Evolutionary conservation across 2,797 vertebrate species (phyloP), one percentile per base, ranked within the genome.

Genomic region (Clarias pachynema): DNA sequence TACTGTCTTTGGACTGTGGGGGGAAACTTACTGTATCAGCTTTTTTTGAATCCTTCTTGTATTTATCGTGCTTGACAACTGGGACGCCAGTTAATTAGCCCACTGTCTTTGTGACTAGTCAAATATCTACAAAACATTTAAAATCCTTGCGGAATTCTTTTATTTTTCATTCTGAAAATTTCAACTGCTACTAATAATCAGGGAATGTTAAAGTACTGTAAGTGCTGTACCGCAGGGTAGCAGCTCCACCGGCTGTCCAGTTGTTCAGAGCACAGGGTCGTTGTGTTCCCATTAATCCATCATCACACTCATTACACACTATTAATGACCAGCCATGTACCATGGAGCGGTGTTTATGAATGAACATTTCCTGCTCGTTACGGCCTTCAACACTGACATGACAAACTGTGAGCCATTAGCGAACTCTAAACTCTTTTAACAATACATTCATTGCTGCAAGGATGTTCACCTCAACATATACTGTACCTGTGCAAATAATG

Each of bases 281-380:
- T 12, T 34, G 10, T 81, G 62, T 31, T 81, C n/a, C 40, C 79
- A 66, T 31, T 81, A 66, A 66, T 81, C 79, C 79, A 53, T 66
- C 79, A 81, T 15, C 40, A 29, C 10, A 31, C 79, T 81, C 79
- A 81, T 81, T 81, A 53, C 18, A 31, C 79, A 65, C 62, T 66
- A 31, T 81, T 49, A 81, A 65, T 66, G 29, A 66, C n/a, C 79
- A 81, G 62, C 66, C 40, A 49, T 66, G 77, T 79, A 79, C 31
- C 59, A 63, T 53, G 16, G n/a, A 8, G 37, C 62, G 22, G 40
- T 81, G 79, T 29, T 66, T 53, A 81, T 81, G 59, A 63, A 65
- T 49, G 37, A 49, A 65, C 78, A 63, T 80, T 65, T 49, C 34
- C 60, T 80, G 26, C 40, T 80, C 37, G 29, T 80, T 80, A 65